phyloP scores from a whole-genome alignment of 2,888 invertebrate species.

The Spisula solida region DNA sequence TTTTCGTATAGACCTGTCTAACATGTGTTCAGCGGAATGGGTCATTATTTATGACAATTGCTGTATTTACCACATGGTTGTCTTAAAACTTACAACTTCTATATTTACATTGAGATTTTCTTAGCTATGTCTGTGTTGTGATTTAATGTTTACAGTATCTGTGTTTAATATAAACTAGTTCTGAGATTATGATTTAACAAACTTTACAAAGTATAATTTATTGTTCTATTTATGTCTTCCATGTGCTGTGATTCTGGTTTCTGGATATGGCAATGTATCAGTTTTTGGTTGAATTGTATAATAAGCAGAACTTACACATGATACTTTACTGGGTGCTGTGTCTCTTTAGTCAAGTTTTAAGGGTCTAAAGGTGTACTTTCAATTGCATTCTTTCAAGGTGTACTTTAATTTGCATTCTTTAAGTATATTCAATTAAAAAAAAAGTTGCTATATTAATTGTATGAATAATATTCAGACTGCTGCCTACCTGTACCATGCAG shows the following conservation, averaged over 20 bases:
- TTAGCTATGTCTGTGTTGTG: neutral
- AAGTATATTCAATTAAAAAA: no score
- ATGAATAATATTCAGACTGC: no score
- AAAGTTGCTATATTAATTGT: no score
- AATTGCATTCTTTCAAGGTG: no score
- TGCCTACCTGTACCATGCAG: no score
- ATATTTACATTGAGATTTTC: neutral
- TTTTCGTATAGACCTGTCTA: no score
- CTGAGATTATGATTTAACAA: neutral
- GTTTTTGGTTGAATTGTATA: no score
- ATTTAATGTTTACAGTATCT: neutral
- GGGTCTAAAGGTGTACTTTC: no score
- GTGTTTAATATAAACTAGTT: neutral
- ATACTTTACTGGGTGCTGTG: no score
- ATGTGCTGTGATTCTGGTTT: neutral
- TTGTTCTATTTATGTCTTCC: conserved; percentile 2
- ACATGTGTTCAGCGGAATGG: neutral
- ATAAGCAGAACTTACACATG: no score
- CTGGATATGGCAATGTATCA: neutral
- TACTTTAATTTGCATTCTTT: no score
- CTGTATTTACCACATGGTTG: neutral
- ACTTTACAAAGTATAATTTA: neutral
- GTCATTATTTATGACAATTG: neutral
- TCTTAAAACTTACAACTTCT: neutral
- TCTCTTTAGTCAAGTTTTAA: no score